Evolutionary conservation across 2,113 vertebrate species (phyloP), one percentile per base, ranked within the genome.

Genomic region (Psilopsiagon aymara): DNA sequence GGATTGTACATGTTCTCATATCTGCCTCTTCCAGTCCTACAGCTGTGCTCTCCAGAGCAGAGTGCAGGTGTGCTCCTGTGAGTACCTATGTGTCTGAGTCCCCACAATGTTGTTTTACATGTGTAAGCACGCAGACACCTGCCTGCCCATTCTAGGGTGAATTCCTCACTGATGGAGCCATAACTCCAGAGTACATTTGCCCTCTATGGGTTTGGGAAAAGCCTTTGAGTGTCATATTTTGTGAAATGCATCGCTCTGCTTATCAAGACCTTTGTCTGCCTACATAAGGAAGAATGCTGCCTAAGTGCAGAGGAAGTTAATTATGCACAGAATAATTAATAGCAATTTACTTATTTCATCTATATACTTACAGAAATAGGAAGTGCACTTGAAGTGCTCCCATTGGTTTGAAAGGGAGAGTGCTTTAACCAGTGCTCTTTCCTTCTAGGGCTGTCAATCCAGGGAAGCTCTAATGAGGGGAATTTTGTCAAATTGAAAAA

Each of bases 271-370:
- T 47, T 25, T 44, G 13, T 49, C 25, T 95, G 17, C 28, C 24
- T 94, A 44, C 44, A 25, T 64, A 78, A 77, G 52, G 19, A 88
- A 74, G n/a, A 78, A 41, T 12, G 49, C 39, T 94, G 17, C 67
- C 31, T 83, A 82, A 94, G 66, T 55, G 31, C 11, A 13, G 60
- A 84, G 55, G 82, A 93, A 83, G 83, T 79, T 95, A 88, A 93
- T 93, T 86, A 92, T 41, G 47, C 76, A 90, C 47, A 92, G 82
- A 90, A 86, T 86, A 90, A 94, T 96, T 92, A 94, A 94, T 86
- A 94, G 73, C 35, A 83, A 92, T 86, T 95, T 93, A 89, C 35
- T 86, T 52, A 93, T 47, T 44, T 17, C 70, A 76, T 92, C 62
- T 87, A 79, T 88, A 68, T 43, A 74, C 75, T 83, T 71, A 71